Evolutionary conservation across 2,797 vertebrate species (phyloP).

Genomic region (Gorsachius magnificus): DNA sequence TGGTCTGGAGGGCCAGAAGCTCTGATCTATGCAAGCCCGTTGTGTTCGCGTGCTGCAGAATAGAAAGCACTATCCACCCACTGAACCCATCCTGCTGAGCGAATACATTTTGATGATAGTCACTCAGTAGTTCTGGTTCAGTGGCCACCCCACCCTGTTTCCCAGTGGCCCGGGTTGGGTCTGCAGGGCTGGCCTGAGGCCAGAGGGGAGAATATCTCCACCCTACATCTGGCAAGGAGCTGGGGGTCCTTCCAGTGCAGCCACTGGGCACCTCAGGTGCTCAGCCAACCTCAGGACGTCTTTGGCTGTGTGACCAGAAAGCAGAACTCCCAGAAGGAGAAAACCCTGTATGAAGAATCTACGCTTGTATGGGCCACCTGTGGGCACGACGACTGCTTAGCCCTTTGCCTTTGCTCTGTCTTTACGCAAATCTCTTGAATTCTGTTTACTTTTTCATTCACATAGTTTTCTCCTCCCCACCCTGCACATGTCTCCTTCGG

Average conservation of each 20-base stretch:
- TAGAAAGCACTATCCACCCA: neutral
- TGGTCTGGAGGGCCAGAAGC: neutral
- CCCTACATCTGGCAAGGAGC: neutral
- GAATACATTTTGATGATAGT: neutral
- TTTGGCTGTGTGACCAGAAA: neutral
- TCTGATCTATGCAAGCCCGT: neutral
- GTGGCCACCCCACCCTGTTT: neutral
- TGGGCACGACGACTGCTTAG: neutral
- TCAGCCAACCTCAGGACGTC: neutral
- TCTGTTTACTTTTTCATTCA: neutral
- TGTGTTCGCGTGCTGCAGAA: neutral
- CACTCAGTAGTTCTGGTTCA: neutral
- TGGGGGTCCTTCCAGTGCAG: neutral
- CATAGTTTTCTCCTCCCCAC: neutral
- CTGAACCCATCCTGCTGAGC: neutral
- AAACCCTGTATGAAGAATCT: neutral
- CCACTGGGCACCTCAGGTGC: neutral
- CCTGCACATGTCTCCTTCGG: neutral
- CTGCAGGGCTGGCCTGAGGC: neutral
- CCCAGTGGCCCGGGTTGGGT: neutral
- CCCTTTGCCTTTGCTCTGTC: neutral
- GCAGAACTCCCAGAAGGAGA: neutral
- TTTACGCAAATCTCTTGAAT: neutral
- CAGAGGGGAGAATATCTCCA: neutral
- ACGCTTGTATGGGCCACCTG: neutral